Evolutionary conservation across 2,888 invertebrate species (phyloP).

Genomic region (Schizaphis graminum): DNA sequence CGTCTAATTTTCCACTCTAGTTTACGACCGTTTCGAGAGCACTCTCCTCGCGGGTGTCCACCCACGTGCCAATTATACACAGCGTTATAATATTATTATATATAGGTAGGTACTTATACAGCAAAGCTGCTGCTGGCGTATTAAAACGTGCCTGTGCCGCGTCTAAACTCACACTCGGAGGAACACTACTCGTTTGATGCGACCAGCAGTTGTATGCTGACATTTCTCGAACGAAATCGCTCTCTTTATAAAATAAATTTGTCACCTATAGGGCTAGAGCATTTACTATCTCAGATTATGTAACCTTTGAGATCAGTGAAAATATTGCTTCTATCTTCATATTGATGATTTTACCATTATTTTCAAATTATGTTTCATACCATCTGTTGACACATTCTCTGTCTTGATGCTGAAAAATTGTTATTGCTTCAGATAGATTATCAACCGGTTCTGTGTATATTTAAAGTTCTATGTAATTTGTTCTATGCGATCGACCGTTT

Average conservation of each 20-base stretch:
- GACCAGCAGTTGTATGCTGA: not conserved
- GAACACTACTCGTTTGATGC: not conserved
- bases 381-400: not conserved
- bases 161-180: not conserved
- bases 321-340: not conserved
- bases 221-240: not conserved
- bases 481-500: too few relatives aligned
- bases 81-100: not conserved
- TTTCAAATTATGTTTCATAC: not conserved
- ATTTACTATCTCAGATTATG: too few relatives aligned
- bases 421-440: not conserved
- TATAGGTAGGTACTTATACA: too few relatives aligned
- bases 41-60: not conserved
- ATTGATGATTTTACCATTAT: not conserved
- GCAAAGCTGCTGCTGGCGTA: not conserved
- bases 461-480: too few relatives aligned
- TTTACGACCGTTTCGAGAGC: slow-evolving; percentile 43
- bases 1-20: slow-evolving; percentile 26
- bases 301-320: not conserved
- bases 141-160: not conserved
- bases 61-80: slow-evolving; percentile 18
- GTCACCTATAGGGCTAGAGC: not conserved
- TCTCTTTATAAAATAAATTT: not conserved
- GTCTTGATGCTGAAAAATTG: not conserved
- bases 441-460: too few relatives aligned